These are phyloP conservation scores for Oscarella lobularis DNA, from an alignment of 37 sponge, comb jelly and placozoan genomes.

Conservation along the genomic window DNA sequence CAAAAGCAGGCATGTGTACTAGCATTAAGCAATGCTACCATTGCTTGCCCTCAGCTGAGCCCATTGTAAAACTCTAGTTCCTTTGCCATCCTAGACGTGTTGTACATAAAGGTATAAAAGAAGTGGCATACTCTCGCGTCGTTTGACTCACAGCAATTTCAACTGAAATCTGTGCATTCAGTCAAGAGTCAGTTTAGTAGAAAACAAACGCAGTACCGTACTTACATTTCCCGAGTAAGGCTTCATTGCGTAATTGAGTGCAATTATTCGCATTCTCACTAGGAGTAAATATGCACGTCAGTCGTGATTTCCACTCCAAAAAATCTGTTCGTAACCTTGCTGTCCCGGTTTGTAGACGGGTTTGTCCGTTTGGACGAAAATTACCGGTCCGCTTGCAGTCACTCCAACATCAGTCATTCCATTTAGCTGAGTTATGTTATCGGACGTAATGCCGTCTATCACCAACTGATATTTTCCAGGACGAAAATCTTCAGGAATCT, in stretches of 20 bases:
- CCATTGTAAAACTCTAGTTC: neutral
- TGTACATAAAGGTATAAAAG: neutral
- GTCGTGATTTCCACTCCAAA: neutral
- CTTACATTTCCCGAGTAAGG: neutral
- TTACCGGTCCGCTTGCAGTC: neutral
- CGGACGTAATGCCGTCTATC: neutral
- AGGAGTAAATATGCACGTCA: neutral
- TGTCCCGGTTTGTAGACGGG: conserved; percentile 1
- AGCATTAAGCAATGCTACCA: no score
- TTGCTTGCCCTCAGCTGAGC: neutral
- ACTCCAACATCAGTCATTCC: neutral
- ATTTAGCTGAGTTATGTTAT: neutral
- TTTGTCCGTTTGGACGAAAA: neutral
- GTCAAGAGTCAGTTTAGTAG: no score
- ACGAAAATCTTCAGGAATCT: neutral
- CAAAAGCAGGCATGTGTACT: no score
- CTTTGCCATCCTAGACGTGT: neutral
- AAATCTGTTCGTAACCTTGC: neutral
- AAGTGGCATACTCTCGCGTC: neutral
- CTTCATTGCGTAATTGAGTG: neutral
- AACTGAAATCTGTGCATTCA: no score
- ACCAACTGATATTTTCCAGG: neutral
- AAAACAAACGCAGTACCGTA: neutral
- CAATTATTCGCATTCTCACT: neutral
- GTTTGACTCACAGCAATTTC: no score